A percentile compares a stretch with the other conserved stretches of the same genome.
phyloP scores from a whole-genome alignment of 2,113 vertebrate species.

The Podarcis raffonei region DNA sequence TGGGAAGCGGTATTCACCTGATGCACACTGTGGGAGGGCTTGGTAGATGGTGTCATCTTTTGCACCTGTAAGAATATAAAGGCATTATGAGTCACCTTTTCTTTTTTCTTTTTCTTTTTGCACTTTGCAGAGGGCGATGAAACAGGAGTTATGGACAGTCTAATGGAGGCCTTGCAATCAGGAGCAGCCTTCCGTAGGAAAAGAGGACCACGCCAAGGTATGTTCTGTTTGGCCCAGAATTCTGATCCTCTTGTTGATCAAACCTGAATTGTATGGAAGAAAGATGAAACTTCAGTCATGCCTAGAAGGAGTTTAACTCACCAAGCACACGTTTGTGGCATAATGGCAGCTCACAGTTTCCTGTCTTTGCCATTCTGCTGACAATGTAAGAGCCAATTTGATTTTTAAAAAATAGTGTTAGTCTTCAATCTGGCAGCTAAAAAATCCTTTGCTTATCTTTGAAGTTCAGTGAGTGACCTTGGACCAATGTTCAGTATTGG shows the following conservation, averaged over 20 bases:
- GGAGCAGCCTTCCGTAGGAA: constrained; percentile 82
- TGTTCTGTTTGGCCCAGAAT: neutral
- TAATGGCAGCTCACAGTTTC: neutral
- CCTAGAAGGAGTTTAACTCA: neutral
- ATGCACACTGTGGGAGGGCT: neutral
- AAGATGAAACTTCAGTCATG: neutral
- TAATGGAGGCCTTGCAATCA: constrained; percentile 81
- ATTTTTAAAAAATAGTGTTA: neutral
- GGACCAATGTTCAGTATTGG: neutral
- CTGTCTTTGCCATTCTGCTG: no score
- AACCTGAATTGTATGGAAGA: neutral
- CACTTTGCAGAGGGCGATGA: constrained; percentile 80
- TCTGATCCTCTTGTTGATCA: no score
- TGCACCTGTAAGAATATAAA: fast-evolving
- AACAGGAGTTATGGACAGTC: constrained; percentile 83
- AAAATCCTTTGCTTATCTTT: neutral
- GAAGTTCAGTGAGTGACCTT: neutral
- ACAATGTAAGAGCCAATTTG: no score
- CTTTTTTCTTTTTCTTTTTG: constrained; percentile 14
- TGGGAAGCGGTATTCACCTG: neutral
- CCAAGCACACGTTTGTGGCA: neutral
- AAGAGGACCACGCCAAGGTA: constrained; percentile 81
- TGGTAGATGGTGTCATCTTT: neutral
- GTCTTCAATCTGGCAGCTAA: neutral
- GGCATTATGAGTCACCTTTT: neutral